Base-by-base conservation (phyloP, 2,888 invertebrate genomes). In the Diaperis boleti region DNA sequence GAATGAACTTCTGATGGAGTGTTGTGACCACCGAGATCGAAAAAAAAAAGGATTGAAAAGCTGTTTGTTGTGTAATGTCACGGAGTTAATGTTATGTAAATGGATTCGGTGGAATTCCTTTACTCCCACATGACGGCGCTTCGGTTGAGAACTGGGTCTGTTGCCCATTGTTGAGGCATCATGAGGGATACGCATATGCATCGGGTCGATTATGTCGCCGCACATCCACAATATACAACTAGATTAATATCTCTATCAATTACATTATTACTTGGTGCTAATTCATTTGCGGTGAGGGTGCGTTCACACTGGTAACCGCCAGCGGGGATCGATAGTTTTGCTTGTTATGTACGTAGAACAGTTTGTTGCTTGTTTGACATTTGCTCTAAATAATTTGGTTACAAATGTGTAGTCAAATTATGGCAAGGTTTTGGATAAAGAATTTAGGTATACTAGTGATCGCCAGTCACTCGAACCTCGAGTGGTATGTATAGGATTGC, bases 191-290 rank as follows among this genome's bases (percentile, higher is more conserved):
- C 62, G 62, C 57, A 62, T 62, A 57, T 57, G 42, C 50, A 57
- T 62, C 17, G 44, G 20, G 20, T 22, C 60, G 35, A 60, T 61
- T 44, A 56, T 62, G 39, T 50, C 44, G 33, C n/a, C 49, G 18
- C 44, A 42, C 11, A 14, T 29, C 42, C 7, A 47, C 49, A n/a
- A 52, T 37, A 26, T 18, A 15, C 22, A n/a, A 39, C 41, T 18
- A 60, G 50, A 62, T 62, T 56, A 47, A 56, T 50, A 62, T 57
- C 62, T 44, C 42, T 44, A 62, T 62, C 62, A 56, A 57, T 62
- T 61, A 47, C 17, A 35, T 54, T 18, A 54, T 61, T 57, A 62
- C 42, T 49, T 49, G 18, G 42, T 37, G 14, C 50, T 62, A 56
- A 62, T 56, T 52, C 52, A 20, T 29, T 57, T 56, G 22, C 22